phyloP scores from a whole-genome alignment of 2,888 invertebrate genomes.

The Megamerina dolium region DNA sequence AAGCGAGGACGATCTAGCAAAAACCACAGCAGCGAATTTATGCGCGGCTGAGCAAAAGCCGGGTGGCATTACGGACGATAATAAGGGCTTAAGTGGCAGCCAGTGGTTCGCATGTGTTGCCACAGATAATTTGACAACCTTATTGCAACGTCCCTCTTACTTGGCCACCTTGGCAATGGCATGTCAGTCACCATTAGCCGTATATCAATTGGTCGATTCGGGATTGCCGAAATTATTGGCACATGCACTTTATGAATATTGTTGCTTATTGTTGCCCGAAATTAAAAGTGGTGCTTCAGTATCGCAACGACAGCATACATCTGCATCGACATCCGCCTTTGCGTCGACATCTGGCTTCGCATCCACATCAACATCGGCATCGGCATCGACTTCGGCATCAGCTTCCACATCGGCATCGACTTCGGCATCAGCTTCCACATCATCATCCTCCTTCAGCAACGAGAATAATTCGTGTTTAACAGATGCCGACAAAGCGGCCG shows the following conservation, averaged over 20 bases:
- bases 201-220: conserved; percentile 70
- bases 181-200: conserved; percentile 73
- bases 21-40: not conserved
- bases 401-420: not conserved
- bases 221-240: conserved; percentile 62
- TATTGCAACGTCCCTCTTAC: conserved; percentile 59
- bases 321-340: conserved; percentile 4
- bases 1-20: conserved; percentile 3
- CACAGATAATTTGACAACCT: conserved; percentile 53
- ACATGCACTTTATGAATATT: conserved; percentile 55
- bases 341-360: conserved; percentile 1
- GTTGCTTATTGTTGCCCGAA: conserved; percentile 36
- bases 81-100: conserved; percentile 53
- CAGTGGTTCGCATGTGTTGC: conserved; percentile 58
- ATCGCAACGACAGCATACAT: not conserved
- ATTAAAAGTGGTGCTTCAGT: conserved; percentile 24
- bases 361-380: not conserved
- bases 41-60: conserved; percentile 34
- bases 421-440: not conserved
- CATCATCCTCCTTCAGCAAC: not conserved
- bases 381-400: not conserved
- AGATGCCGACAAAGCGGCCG: conserved; percentile 51
- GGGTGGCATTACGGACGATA: conserved; percentile 63
- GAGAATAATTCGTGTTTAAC: conserved; percentile 37
- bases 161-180: conserved; percentile 72